A percentile compares a stretch with the other conserved stretches of the same genome.
Conservation (phyloP, 2,113 vertebrate species). For the Ptilorrhoa leucosticta region DNA sequence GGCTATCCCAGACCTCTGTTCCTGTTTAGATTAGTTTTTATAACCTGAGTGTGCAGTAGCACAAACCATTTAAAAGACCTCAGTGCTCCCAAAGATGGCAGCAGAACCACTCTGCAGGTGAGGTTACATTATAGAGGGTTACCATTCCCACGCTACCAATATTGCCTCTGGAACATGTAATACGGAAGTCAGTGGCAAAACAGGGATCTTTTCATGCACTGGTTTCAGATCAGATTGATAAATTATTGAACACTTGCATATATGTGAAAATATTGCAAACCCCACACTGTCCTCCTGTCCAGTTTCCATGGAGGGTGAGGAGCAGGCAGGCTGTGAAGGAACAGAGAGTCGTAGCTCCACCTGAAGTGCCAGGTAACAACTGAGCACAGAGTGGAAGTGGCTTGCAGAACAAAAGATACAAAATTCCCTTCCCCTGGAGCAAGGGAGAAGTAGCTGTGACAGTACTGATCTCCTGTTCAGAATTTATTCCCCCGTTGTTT, state of each 20-base stretch:
- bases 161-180: fast-evolving
- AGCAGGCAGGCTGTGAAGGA: background rate
- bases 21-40: background rate
- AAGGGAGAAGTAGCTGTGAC: background rate
- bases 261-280: background rate
- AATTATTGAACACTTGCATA: background rate
- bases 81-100: background rate
- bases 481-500: background rate
- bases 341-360: background rate
- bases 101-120: background rate
- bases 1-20: background rate
- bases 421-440: background rate
- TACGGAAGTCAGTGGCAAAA: background rate
- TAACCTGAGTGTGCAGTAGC: background rate
- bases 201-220: background rate
- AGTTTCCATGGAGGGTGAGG: background rate
- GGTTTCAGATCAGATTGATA: background rate
- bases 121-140: fast-evolving
- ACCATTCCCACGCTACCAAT: fast-evolving
- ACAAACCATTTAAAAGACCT: background rate
- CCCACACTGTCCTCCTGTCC: fast-evolving
- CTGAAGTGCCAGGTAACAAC: background rate
- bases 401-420: background rate
- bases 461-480: background rate
- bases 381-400: background rate